A percentile compares a stretch with the other conserved stretches of the same genome.
These are phyloP conservation scores for Psittacula derbiana DNA, from an alignment of 2,797 vertebrate species.

Conservation along the genomic window DNA sequence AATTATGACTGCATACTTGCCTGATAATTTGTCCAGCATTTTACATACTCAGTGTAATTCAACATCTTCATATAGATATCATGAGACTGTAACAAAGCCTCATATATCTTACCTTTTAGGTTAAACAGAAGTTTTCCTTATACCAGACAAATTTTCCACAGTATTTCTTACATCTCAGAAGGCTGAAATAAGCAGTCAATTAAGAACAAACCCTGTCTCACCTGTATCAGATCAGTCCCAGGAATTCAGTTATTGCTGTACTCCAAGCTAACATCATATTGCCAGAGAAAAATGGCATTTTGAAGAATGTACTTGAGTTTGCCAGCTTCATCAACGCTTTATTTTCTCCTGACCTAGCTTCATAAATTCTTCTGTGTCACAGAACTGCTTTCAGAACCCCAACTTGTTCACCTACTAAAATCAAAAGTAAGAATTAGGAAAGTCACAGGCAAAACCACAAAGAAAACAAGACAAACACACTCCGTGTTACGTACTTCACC, in stretches of 20 bases:
- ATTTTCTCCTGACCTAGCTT: background rate
- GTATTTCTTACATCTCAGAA: background rate
- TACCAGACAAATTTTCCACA: background rate
- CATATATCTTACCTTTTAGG: background rate
- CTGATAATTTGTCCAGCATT: background rate
- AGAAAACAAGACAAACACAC: background rate
- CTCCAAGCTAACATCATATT: background rate
- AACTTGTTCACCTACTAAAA: background rate
- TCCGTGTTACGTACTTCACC: background rate
- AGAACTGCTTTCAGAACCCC: background rate
- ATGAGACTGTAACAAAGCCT: background rate
- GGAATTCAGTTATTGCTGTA: background rate
- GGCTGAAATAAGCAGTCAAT: background rate
- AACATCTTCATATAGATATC: background rate
- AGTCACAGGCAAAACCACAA: background rate
- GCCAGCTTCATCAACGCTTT: background rate
- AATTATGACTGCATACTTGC: background rate
- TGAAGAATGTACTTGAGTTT: background rate
- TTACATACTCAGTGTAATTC: background rate
- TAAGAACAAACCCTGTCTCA: background rate
- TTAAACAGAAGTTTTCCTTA: background rate
- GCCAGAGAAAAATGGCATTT: background rate
- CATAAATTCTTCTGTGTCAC: background rate
- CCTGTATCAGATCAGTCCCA: slow-evolving; percentile 5
- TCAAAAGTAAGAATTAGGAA: background rate